Percentiles rank a stretch among this genome's conserved stretches.
Conservation (phyloP, 2,113 vertebrate genomes). For the Pteropus alecto region DNA sequence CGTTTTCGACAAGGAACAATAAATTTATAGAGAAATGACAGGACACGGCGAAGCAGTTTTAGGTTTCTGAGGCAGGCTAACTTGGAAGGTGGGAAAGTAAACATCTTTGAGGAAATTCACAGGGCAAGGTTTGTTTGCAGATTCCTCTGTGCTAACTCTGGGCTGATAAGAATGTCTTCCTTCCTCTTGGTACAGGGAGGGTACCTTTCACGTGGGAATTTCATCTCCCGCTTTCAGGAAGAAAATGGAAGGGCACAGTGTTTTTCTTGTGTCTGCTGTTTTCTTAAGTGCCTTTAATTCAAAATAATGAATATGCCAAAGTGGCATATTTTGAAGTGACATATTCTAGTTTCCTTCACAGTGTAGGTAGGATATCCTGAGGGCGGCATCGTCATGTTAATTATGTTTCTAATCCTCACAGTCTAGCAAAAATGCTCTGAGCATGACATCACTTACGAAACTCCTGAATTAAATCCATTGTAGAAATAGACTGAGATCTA, state of each 20-base stretch:
- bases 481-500: neutral
- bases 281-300: neutral
- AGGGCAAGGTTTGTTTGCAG: neutral
- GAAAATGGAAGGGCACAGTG: neutral
- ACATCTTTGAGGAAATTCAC: rapidly evolving
- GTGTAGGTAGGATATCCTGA: neutral
- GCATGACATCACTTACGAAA: neutral
- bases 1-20: neutral
- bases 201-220: neutral
- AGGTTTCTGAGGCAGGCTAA: neutral
- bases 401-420: neutral
- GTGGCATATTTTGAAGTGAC: neutral
- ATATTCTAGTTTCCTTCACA: neutral
- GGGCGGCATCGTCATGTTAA: neutral
- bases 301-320: neutral
- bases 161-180: neutral
- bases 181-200: neutral
- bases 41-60: neutral
- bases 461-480: neutral
- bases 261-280: neutral
- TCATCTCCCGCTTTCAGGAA: neutral
- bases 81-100: neutral
- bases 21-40: no score
- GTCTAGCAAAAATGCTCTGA: neutral
- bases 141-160: neutral